A percentile compares a stretch with the other conserved stretches of the same genome.
Evolutionary conservation across 2,888 invertebrate species (phyloP).

Genomic region (Lysandra bellargus): DNA sequence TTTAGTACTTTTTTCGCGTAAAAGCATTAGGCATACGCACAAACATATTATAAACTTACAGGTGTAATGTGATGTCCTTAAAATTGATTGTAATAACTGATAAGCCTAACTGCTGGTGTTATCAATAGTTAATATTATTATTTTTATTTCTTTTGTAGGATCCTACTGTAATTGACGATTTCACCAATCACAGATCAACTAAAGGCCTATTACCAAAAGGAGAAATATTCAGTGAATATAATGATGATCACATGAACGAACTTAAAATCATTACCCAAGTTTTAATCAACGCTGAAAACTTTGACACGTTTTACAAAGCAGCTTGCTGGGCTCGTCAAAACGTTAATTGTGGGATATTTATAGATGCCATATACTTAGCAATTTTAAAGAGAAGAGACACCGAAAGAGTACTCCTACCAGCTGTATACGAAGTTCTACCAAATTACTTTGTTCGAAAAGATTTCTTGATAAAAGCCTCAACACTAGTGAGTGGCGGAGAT

Average conservation of each 20-base stretch:
- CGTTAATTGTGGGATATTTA: constrained; percentile 83
- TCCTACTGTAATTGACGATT: constrained; percentile 52
- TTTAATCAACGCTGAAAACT: constrained; percentile 79
- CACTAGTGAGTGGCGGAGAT: constrained; percentile 54
- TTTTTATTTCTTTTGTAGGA: constrained; percentile 59
- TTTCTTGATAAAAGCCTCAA: constrained; percentile 73
- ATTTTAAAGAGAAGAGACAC: constrained; percentile 80
- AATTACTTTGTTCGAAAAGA: constrained; percentile 84
- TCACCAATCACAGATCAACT: constrained; percentile 51
- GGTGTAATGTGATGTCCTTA: too few relatives aligned
- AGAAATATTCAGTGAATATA: constrained; percentile 67
- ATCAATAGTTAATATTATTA: background rate
- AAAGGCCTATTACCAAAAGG: constrained; percentile 60
- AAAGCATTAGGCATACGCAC: too few relatives aligned
- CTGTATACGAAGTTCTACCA: constrained; percentile 84
- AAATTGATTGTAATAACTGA: too few relatives aligned
- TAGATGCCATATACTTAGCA: constrained; percentile 81
- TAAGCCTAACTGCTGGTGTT: too few relatives aligned
- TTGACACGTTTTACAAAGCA: constrained; percentile 78
- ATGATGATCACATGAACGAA: constrained; percentile 57
- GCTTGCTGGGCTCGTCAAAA: constrained; percentile 81
- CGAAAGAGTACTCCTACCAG: constrained; percentile 80
- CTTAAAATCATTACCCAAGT: constrained; percentile 67
- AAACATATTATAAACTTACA: too few relatives aligned
- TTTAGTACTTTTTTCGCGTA: too few relatives aligned